phyloP scores from a whole-genome alignment of 2,113 vertebrate species.

The Fulica atra region DNA sequence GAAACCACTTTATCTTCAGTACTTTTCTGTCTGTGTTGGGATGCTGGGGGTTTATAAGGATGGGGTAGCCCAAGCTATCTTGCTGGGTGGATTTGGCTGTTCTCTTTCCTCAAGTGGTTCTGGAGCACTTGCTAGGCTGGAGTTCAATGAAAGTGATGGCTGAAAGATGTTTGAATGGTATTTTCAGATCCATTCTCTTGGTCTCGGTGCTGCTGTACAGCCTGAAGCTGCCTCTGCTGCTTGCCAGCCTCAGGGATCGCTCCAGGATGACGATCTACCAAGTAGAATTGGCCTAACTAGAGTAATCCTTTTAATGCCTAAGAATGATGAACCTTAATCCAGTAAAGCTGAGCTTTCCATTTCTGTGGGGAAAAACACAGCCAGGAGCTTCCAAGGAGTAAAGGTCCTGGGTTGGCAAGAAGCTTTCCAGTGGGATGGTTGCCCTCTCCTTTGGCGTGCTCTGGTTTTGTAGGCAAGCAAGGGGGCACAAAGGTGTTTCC shows the following conservation, averaged over 20 bases:
- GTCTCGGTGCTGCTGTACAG: background rate
- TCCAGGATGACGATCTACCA: background rate
- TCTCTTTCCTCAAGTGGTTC: background rate
- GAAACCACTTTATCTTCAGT: background rate
- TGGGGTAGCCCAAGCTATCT: background rate
- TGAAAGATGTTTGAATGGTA: background rate
- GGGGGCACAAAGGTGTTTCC: background rate
- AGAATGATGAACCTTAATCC: background rate
- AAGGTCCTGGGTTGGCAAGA: background rate
- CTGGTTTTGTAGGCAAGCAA: background rate
- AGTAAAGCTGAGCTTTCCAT: constrained; percentile 28
- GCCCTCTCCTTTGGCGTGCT: background rate
- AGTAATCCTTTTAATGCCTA: background rate
- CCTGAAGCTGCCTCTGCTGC: background rate
- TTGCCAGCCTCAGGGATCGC: background rate
- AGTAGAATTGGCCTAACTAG: background rate
- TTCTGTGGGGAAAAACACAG: background rate
- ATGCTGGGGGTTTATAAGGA: background rate
- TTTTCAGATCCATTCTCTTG: background rate
- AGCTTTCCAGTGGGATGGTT: background rate
- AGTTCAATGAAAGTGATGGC: background rate
- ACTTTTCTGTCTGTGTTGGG: background rate
- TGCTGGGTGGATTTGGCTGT: background rate
- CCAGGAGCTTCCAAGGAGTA: background rate
- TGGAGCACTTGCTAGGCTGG: accelerated